These are phyloP conservation scores for Micromys minutus DNA, from an alignment of 2,113 vertebrate species.

Conservation along the genomic window DNA sequence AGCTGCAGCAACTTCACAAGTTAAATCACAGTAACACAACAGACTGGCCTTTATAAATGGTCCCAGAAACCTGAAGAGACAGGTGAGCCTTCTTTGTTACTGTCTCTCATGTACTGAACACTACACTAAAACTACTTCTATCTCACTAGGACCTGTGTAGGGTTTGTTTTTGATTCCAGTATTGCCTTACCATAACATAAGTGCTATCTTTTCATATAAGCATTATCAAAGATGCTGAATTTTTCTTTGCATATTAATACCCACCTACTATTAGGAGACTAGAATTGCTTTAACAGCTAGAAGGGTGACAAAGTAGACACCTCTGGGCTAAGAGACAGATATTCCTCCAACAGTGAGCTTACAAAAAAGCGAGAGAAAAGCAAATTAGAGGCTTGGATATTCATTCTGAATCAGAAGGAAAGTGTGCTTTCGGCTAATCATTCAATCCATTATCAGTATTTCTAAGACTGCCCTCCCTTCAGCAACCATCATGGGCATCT, in stretches of 20 bases:
- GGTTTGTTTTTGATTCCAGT: constrained; percentile 68
- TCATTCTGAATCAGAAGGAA: constrained; percentile 57
- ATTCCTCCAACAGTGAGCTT: constrained; percentile 52
- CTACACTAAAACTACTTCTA: constrained; percentile 67
- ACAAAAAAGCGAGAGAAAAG: constrained; percentile 53
- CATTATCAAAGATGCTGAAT: constrained; percentile 66
- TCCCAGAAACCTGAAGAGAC: constrained; percentile 71
- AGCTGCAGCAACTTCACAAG: constrained; percentile 58
- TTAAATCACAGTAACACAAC: constrained; percentile 67
- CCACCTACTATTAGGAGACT: constrained; percentile 69
- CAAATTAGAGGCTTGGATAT: constrained; percentile 43
- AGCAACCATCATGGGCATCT: constrained; percentile 48
- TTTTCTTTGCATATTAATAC: constrained; percentile 73
- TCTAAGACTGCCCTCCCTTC: constrained; percentile 42
- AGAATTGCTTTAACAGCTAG: constrained; percentile 75
- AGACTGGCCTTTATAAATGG: constrained; percentile 74
- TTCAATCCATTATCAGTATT: constrained; percentile 10
- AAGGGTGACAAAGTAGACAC: constrained; percentile 57
- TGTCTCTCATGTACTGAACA: constrained; percentile 30
- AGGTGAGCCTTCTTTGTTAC: constrained; percentile 52
- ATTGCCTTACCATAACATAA: constrained; percentile 70
- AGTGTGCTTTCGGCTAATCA: constrained; percentile 2
- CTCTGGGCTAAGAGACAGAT: constrained; percentile 51
- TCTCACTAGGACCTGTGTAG: constrained; percentile 50
- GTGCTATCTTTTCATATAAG: constrained; percentile 70